Base-by-base conservation (phyloP, 2,888 invertebrate genomes). In the Philaethria dido region DNA sequence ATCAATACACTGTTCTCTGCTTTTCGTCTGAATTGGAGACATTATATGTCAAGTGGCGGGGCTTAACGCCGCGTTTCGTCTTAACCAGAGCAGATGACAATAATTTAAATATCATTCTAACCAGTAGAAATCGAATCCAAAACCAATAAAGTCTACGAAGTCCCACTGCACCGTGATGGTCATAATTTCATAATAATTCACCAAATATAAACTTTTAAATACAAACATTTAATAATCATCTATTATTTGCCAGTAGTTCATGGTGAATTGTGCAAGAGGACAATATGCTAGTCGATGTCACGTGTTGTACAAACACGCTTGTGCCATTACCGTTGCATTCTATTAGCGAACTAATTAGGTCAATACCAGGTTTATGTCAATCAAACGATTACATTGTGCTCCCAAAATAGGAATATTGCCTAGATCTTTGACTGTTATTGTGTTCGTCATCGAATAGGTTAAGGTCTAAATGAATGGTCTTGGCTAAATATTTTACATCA, bases 311-410 rank as follows among this genome's bases (percentile, higher is more conserved):
- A 73, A 74, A 84, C 83, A 81, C 70, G 78, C 73, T 57, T 69
- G 72, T 77, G 77, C 83, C 79, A 84, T 85, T 83, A 83, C 73
- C 76, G 77, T 68, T 73, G 72, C 76, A 75, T 77, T 77, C 76
- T 74, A 78, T 78, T 78, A 77, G 73, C 76, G 44, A 74, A 77
- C 77, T 81, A 82, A 84, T 84, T 83, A 83, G 77, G 72, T 74
- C 74, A 74, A 72, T 73, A 76, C 71, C 69, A 62, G 33, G 22
- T 65, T 61, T n/a, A 54, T 36, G 59, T 33, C 52, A 39, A 39
- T 50, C 59, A 39, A 45, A 63, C 63, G 42, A 52, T 50, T 68
- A 52, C 11, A 42, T 13, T n/a, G 25, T 5, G 59, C 16, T 59
- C 44, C 20, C 29, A 29, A n/a, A 39, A n/a, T 39, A 22, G 20